A percentile compares a stretch with the other conserved stretches of the same genome.
phyloP scores from a whole-genome alignment of 2,113 vertebrate genomes.

The Neotoma lepida region DNA sequence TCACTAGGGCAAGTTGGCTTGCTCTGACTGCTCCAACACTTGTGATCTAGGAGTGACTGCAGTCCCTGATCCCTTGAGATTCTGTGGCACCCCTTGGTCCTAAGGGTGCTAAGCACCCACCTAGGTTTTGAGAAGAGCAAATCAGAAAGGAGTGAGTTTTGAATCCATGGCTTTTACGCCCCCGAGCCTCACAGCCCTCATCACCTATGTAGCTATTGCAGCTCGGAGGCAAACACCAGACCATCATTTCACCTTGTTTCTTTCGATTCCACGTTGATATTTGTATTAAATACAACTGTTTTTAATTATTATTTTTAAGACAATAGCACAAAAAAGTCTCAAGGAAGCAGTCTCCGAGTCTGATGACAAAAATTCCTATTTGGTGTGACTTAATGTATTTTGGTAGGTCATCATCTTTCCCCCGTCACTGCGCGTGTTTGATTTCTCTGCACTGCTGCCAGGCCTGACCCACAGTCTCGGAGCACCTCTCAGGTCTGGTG shows the following conservation, averaged over 20 bases:
- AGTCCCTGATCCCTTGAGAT: too few relatives aligned
- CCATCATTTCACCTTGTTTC: neutral
- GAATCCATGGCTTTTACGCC: too few relatives aligned
- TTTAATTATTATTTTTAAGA: neutral
- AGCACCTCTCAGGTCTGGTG: neutral
- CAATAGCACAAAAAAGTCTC: neutral
- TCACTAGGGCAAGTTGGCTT: neutral
- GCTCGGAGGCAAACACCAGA: neutral
- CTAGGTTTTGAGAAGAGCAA: neutral
- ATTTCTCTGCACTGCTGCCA: neutral
- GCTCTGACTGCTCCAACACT: neutral
- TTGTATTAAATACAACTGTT: neutral
- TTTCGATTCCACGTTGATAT: neutral
- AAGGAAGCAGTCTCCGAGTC: neutral
- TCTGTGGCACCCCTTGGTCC: fast-evolving
- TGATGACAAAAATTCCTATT: neutral
- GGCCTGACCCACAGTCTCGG: neutral
- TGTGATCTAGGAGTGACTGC: neutral
- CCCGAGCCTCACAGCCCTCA: too few relatives aligned
- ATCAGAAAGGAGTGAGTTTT: neutral
- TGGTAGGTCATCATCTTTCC: neutral
- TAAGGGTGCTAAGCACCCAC: neutral
- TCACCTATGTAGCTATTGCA: fast-evolving
- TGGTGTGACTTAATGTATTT: neutral
- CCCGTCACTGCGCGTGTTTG: neutral